Conservation (phyloP, 2,113 vertebrate genomes). For the Dinomys branickii region DNA sequence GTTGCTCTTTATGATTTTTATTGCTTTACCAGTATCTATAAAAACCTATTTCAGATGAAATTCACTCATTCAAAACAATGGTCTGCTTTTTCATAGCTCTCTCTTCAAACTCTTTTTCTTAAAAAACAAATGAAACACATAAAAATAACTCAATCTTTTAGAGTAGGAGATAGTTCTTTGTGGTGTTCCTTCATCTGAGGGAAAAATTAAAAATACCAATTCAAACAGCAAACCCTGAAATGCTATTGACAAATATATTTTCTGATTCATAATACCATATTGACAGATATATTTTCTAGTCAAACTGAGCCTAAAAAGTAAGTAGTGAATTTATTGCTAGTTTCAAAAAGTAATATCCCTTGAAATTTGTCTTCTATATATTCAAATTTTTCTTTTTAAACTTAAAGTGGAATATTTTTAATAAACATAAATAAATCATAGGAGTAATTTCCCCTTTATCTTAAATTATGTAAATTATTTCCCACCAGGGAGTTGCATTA, state of each 20-base stretch:
- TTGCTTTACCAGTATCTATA: background rate
- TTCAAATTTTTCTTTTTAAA: background rate
- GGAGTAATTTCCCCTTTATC: background rate
- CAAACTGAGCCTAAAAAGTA: background rate
- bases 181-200: background rate
- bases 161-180: background rate
- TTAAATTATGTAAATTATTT: background rate
- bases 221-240: background rate
- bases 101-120: background rate
- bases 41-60: background rate
- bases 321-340: background rate
- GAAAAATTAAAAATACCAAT: background rate
- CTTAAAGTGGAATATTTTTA: background rate
- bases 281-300: background rate
- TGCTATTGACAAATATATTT: background rate
- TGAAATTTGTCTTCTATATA: background rate
- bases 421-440: background rate
- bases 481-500: background rate
- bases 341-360: background rate
- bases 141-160: background rate
- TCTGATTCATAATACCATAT: conserved; percentile 12
- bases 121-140: background rate
- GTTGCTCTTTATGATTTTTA: background rate
- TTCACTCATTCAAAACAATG: background rate
- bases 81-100: background rate